phyloP scores from a whole-genome alignment of 2,888 invertebrate genomes.

The Zhuqinia jingwanae region DNA sequence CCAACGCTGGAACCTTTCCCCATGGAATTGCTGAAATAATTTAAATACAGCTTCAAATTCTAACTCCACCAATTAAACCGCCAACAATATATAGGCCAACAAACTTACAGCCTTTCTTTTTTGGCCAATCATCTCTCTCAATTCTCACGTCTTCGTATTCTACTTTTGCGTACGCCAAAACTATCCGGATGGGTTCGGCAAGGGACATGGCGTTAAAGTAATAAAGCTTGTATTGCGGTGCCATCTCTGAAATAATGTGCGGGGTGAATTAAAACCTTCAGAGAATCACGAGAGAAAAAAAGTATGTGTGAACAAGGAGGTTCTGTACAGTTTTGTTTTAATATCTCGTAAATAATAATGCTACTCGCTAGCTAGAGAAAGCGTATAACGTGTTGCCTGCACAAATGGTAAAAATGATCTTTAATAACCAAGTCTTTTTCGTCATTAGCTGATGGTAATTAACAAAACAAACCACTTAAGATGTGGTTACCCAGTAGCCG shows the following conservation, averaged over 20 bases:
- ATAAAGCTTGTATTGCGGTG: constrained; percentile 12
- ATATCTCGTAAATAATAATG: too few relatives aligned
- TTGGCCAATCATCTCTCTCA: constrained; percentile 41
- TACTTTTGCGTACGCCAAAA: constrained; percentile 43
- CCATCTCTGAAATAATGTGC: not conserved
- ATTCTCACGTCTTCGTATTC: constrained; percentile 59
- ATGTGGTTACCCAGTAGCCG: too few relatives aligned
- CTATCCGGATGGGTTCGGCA: constrained; percentile 49
- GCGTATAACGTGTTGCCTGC: too few relatives aligned
- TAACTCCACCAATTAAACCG: not conserved
- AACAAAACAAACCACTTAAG: too few relatives aligned
- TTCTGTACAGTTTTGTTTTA: not conserved
- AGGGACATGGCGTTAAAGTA: constrained; percentile 36
- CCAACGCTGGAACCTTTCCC: constrained; percentile 17
- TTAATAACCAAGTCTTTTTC: too few relatives aligned
- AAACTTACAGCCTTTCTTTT: constrained; percentile 9
- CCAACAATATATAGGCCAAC: not conserved
- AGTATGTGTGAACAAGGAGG: not conserved
- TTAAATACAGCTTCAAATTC: not conserved
- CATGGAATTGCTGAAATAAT: constrained; percentile 35
- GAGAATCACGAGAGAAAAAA: too few relatives aligned
- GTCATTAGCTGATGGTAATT: too few relatives aligned
- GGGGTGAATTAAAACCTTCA: too few relatives aligned
- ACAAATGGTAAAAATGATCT: too few relatives aligned
- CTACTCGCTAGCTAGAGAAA: too few relatives aligned